phyloP scores from a whole-genome alignment of 2,888 invertebrate species.

The Tryphoninae sp. region DNA sequence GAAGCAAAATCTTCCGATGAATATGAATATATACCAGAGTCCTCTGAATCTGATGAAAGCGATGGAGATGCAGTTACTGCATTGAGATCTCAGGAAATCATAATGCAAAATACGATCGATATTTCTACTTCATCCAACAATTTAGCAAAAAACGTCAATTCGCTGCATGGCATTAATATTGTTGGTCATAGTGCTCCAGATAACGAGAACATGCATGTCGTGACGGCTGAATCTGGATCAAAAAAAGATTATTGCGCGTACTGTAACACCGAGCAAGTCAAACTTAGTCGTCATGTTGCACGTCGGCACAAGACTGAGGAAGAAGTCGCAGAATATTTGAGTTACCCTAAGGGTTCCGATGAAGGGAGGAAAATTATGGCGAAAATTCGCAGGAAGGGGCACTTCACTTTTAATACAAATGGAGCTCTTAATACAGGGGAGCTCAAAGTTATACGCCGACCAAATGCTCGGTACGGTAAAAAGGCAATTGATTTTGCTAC shows the following conservation, averaged over 20 bases:
- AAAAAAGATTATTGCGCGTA: slow-evolving; percentile 45
- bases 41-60: neutral
- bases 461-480: no score
- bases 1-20: neutral
- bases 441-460: no score
- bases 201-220: slow-evolving; percentile 3
- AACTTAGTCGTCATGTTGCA: slow-evolving; percentile 47
- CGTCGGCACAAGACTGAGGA: slow-evolving; percentile 36
- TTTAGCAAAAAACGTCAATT: neutral
- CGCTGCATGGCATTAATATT: neutral
- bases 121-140: no score
- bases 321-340: slow-evolving; percentile 28
- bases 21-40: neutral
- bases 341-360: neutral
- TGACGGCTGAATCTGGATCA: slow-evolving; percentile 19
- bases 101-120: neutral
- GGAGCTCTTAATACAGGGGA: no score
- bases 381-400: slow-evolving; percentile 38
- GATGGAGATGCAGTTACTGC: neutral
- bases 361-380: slow-evolving; percentile 47
- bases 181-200: slow-evolving; percentile 42
- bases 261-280: slow-evolving; percentile 50
- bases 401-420: neutral
- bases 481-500: neutral
- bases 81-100: neutral